Percentiles rank a stretch among this genome's conserved stretches.
Evolutionary conservation across 2,888 invertebrate genomes (phyloP).

Genomic region (Archips crataeganus): DNA sequence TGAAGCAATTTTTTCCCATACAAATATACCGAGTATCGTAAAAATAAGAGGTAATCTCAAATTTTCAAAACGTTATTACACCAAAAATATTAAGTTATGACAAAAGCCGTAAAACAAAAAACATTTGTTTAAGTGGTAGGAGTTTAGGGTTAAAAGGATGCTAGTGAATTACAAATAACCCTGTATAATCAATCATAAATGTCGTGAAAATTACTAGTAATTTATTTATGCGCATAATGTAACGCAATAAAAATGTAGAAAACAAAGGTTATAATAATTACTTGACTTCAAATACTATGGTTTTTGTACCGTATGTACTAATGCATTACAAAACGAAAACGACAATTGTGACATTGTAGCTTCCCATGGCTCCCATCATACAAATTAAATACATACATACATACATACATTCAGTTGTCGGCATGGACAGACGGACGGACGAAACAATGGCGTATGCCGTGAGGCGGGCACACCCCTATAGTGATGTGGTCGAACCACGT

Average conservation of each 20-base stretch:
- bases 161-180: too few relatives aligned
- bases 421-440: conserved; percentile 79
- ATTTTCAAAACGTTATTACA: too few relatives aligned
- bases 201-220: too few relatives aligned
- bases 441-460: conserved; percentile 77
- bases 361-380: conserved; percentile 45
- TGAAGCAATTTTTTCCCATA: too few relatives aligned
- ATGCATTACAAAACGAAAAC: conserved; percentile 11
- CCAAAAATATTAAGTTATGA: too few relatives aligned
- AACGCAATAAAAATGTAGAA: not conserved
- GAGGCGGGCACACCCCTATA: conserved; percentile 79
- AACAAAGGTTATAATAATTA: not conserved
- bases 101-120: too few relatives aligned
- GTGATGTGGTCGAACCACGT: conserved; percentile 55
- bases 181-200: too few relatives aligned
- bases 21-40: too few relatives aligned
- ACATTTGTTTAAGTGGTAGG: too few relatives aligned
- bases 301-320: not conserved
- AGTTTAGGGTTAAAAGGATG: too few relatives aligned
- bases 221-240: too few relatives aligned
- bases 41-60: too few relatives aligned
- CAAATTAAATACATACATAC: conserved; percentile 54
- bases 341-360: conserved; percentile 34
- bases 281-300: not conserved
- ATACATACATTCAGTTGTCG: conserved; percentile 55